These are phyloP conservation scores for Troides oblongomaculatus DNA, from an alignment of 2,888 invertebrate species.

Conservation along the genomic window DNA sequence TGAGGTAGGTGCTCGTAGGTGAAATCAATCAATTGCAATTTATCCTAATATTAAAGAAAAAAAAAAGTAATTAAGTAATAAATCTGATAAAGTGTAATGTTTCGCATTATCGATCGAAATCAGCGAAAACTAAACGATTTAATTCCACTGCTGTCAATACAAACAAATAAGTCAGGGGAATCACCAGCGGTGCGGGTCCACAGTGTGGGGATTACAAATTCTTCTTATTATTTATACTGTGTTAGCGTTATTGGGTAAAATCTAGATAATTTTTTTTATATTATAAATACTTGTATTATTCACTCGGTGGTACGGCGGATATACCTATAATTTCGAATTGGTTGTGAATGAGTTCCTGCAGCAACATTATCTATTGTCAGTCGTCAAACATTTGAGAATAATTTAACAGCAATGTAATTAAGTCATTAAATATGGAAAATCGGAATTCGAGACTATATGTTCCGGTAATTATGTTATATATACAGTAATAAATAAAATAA, in stretches of 20 bases:
- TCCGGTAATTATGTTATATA: too few relatives aligned
- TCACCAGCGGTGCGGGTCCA: constrained; percentile 1
- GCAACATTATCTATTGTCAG: too few relatives aligned
- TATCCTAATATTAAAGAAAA: neutral
- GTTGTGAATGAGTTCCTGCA: too few relatives aligned
- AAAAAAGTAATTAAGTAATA: neutral
- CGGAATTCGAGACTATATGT: too few relatives aligned
- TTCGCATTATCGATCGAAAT: neutral
- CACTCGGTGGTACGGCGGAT: neutral
- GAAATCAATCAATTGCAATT: constrained; percentile 2
- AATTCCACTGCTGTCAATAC: neutral
- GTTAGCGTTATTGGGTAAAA: neutral
- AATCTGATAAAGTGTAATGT: neutral
- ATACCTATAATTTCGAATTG: too few relatives aligned
- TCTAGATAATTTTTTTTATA: neutral
- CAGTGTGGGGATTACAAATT: neutral
- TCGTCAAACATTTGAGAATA: too few relatives aligned
- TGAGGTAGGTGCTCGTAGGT: neutral
- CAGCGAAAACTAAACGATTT: neutral
- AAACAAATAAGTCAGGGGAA: constrained; percentile 19
- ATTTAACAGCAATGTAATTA: too few relatives aligned
- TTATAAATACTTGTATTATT: neutral
- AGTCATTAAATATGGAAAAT: too few relatives aligned
- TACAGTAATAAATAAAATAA: too few relatives aligned
- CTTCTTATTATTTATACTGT: neutral